phyloP scores from a whole-genome alignment of 30 jellyfish, hydroid and myxozoan species.

The Hydractinia echinata region DNA sequence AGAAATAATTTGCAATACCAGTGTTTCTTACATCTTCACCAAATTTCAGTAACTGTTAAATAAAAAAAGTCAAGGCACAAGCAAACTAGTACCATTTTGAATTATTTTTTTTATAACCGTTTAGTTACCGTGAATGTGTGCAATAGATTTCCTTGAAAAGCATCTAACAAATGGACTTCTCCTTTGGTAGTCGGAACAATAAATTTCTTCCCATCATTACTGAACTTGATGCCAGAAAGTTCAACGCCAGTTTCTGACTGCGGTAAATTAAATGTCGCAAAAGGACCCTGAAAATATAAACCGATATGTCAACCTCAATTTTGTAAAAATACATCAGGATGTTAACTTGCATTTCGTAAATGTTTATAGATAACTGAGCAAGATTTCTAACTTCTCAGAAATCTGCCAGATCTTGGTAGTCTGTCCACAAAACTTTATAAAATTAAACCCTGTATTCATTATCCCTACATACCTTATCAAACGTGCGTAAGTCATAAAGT shows the following conservation, averaged over 20 bases:
- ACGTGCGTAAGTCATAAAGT: conserved; percentile 81
- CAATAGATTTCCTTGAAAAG: conserved; percentile 92
- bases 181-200: conserved; percentile 82
- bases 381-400: background rate
- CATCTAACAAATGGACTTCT: conserved; percentile 69
- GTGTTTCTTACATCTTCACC: no score
- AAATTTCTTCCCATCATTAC: conserved; percentile 79
- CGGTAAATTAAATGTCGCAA: conserved; percentile 83
- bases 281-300: conserved; percentile 67
- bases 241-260: conserved; percentile 73
- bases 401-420: no score
- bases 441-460: background rate
- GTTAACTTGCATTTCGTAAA: background rate
- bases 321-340: background rate
- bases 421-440: no score
- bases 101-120: background rate
- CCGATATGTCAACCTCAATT: background rate
- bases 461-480: conserved; percentile 72
- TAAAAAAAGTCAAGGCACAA: background rate
- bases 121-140: conserved; percentile 67
- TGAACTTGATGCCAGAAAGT: conserved; percentile 74
- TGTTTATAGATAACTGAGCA: background rate
- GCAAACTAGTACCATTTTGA: background rate
- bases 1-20: no score
- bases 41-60: background rate